These are phyloP conservation scores for Galleria mellonella DNA, from an alignment of 1,140 invertebrate species.

Conservation along the genomic window DNA sequence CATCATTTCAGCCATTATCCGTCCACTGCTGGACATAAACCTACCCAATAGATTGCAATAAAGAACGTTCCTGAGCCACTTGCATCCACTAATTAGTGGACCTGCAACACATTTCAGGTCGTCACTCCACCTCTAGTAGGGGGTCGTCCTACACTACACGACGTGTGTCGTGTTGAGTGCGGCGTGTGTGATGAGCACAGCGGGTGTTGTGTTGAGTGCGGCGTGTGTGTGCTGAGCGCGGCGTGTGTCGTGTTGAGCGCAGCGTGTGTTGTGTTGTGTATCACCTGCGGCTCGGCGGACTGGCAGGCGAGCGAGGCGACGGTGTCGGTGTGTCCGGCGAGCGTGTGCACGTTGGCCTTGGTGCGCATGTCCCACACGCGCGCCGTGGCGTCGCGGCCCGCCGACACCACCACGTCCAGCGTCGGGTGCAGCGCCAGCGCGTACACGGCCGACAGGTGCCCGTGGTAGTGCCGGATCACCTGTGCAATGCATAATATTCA, in stretches of 20 bases:
- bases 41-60: too few species aligned
- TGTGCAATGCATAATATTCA: constrained; percentile 13
- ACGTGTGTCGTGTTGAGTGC: too few species aligned
- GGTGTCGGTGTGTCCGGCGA: constrained; percentile 98
- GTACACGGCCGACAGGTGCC: constrained; percentile 98
- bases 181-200: too few species aligned
- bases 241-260: too few species aligned
- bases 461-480: constrained; percentile 98
- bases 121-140: too few species aligned
- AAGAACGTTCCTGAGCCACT: too few species aligned
- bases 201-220: constrained; percentile 78
- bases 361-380: constrained; percentile 99
- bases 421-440: constrained; percentile 95
- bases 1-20: too few species aligned
- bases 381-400: constrained; percentile 95
- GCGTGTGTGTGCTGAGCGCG: constrained; percentile 96
- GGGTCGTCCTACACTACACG: too few species aligned
- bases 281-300: constrained; percentile 92
- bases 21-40: too few species aligned
- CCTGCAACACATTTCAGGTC: too few species aligned
- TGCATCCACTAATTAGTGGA: too few species aligned
- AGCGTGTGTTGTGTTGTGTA: background rate
- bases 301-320: constrained; percentile 96
- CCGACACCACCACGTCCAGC: constrained; percentile 95
- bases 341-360: constrained; percentile 97